These are phyloP conservation scores for Volucella bombylans DNA, from an alignment of 2,888 invertebrate species.

Conservation along the genomic window DNA sequence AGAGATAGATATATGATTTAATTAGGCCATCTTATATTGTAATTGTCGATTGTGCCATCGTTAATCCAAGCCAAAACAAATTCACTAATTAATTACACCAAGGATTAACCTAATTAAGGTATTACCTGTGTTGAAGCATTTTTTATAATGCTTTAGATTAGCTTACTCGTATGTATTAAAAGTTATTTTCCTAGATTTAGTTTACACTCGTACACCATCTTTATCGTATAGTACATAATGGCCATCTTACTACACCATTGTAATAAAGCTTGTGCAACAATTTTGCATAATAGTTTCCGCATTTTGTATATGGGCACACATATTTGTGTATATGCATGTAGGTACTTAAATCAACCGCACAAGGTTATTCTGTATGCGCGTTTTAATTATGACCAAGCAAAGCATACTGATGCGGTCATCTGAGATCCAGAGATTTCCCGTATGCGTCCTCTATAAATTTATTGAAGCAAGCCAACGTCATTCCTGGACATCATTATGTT, in stretches of 20 bases:
- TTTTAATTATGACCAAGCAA: conserved; percentile 54
- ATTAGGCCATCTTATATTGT: too few species aligned
- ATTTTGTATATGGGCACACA: conserved; percentile 2
- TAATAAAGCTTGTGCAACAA: background rate
- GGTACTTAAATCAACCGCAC: conserved; percentile 32
- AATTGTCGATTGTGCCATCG: too few species aligned
- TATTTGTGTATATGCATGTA: background rate
- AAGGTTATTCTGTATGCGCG: conserved; percentile 43
- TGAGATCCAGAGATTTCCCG: conserved; percentile 37
- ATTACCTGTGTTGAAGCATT: too few species aligned
- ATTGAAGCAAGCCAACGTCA: conserved; percentile 43
- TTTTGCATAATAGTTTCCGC: conserved; percentile 22
- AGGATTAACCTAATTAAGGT: too few species aligned
- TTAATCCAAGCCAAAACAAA: too few species aligned
- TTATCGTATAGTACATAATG: too few species aligned
- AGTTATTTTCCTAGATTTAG: too few species aligned
- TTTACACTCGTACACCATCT: too few species aligned
- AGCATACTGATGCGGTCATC: conserved; percentile 49
- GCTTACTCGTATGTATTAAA: too few species aligned
- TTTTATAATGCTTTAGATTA: too few species aligned
- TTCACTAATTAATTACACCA: too few species aligned
- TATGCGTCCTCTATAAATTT: conserved; percentile 50
- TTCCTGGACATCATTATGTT: conserved; percentile 27
- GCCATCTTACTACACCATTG: background rate
- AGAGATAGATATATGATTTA: too few species aligned